Evolutionary conservation across 2,113 vertebrate species (phyloP).

Genomic region (Microtus montanus): DNA sequence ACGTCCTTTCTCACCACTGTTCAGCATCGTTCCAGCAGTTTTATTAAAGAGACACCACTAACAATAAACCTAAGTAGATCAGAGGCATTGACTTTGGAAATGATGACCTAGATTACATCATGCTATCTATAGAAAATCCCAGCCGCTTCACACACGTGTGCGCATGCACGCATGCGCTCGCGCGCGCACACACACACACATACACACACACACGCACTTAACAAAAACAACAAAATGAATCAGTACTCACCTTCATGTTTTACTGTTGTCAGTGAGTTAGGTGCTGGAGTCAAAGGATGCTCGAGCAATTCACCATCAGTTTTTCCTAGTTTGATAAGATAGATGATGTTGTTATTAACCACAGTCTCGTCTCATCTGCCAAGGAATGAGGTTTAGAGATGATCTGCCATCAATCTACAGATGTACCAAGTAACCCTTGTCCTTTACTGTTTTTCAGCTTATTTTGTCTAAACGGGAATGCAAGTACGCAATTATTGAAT

Average conservation of each 20-base stretch:
- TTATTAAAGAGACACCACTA: neutral
- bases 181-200: neutral
- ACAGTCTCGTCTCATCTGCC: slow-evolving; percentile 47
- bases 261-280: neutral
- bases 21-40: neutral
- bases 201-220: neutral
- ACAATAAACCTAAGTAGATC: neutral
- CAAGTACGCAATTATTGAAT: neutral
- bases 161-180: rapidly evolving
- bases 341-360: slow-evolving; percentile 75
- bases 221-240: neutral
- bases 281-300: neutral
- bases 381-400: slow-evolving; percentile 40
- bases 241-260: slow-evolving; percentile 51
- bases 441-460: neutral
- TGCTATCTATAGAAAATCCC: neutral
- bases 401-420: slow-evolving; percentile 29
- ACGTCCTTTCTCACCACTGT: neutral
- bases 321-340: slow-evolving; percentile 79
- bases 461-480: neutral
- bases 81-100: neutral
- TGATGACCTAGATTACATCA: neutral
- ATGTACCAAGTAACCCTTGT: slow-evolving; percentile 39
- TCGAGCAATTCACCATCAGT: neutral
- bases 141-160: neutral